A percentile compares a stretch with the other conserved stretches of the same genome.
These are phyloP conservation scores for Meteorus cinctellus DNA, from an alignment of 2,888 invertebrate genomes.

Conservation along the genomic window DNA sequence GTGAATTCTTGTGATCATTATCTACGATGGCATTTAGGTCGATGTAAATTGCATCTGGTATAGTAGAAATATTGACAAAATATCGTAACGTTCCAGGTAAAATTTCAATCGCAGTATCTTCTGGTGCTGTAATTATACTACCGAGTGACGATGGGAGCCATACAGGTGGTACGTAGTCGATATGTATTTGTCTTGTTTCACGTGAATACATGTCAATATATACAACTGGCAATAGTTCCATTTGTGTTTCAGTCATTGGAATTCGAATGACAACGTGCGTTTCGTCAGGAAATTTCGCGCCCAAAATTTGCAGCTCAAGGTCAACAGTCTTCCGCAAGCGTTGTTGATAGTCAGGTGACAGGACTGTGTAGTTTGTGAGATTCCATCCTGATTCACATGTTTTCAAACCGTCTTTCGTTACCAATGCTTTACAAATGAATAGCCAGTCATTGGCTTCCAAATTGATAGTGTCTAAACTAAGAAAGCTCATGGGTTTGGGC, in stretches of 20 bases:
- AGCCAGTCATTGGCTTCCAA: conserved; percentile 85
- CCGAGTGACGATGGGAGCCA: conserved; percentile 7
- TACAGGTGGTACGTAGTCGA: conserved; percentile 23
- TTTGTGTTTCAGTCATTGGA: conserved; percentile 74
- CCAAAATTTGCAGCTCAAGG: conserved; percentile 79
- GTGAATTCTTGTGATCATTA: neutral
- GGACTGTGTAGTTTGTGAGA: conserved; percentile 76
- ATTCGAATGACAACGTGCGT: conserved; percentile 84
- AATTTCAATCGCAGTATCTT: neutral
- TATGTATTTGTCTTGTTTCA: conserved; percentile 47
- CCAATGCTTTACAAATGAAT: conserved; percentile 82
- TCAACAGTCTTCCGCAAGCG: conserved; percentile 74
- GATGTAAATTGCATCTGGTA: conserved; percentile 18
- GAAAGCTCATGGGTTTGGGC: conserved; percentile 75
- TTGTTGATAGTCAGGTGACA: conserved; percentile 74
- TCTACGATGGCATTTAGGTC: neutral
- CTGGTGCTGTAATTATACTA: neutral
- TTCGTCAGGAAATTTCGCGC: conserved; percentile 74
- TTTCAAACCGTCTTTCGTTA: conserved; percentile 75
- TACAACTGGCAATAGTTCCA: conserved; percentile 72
- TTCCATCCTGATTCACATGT: conserved; percentile 78
- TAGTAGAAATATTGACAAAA: neutral
- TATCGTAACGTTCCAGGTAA: conserved; percentile 9
- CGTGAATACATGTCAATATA: conserved; percentile 55
- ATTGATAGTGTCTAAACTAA: conserved; percentile 81